phyloP scores from a whole-genome alignment of 2,888 invertebrate genomes.

The Hyalella azteca region DNA sequence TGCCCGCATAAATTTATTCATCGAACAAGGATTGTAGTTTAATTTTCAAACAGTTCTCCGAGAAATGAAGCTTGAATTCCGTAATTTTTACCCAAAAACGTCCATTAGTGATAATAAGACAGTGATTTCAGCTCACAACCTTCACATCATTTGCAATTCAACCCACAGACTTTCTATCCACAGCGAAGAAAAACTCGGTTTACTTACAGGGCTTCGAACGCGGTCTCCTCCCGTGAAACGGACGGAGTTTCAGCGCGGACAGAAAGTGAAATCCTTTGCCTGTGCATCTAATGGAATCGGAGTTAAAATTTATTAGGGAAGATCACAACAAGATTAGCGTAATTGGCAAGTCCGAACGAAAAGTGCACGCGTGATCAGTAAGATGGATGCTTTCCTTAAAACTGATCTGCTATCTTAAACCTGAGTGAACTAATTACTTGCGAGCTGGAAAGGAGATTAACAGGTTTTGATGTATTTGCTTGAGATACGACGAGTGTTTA shows the following conservation, averaged over 20 bases:
- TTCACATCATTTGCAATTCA: neutral
- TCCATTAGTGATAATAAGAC: no score
- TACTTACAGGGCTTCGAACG: neutral
- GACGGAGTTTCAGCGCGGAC: neutral
- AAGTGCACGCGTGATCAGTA: neutral
- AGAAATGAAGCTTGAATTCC: no score
- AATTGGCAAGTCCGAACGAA: neutral
- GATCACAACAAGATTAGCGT: slow-evolving; percentile 15
- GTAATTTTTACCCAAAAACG: no score
- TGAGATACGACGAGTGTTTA: no score
- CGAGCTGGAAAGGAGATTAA: no score
- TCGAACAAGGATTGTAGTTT: no score
- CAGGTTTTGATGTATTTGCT: no score
- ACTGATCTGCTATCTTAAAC: no score
- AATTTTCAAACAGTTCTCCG: no score
- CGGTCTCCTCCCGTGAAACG: neutral
- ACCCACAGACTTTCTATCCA: neutral
- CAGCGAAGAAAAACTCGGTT: neutral
- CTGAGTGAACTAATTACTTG: no score
- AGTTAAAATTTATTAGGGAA: neutral
- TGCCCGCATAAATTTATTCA: no score
- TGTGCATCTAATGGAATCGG: neutral
- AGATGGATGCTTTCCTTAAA: no score
- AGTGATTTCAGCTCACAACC: neutral
- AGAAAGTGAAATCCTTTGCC: neutral